These are phyloP conservation scores for Mizuhopecten yessoensis DNA, from an alignment of 1,140 invertebrate species.

Conservation along the genomic window DNA sequence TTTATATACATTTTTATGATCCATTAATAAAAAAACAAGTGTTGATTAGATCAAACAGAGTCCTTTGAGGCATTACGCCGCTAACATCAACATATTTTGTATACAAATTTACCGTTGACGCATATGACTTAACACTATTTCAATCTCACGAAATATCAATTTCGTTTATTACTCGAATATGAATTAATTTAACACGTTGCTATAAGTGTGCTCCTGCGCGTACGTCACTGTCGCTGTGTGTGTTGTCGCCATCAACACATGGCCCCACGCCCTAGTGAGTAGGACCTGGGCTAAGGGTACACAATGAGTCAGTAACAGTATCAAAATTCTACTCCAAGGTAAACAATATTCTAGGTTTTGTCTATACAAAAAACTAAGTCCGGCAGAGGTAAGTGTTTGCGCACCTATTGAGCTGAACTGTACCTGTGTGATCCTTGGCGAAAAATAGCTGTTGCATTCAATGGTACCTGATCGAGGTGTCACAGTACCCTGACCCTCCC, in stretches of 20 bases:
- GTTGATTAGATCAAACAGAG: neutral
- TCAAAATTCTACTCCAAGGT: neutral
- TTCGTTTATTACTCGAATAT: neutral
- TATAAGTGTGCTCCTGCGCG: neutral
- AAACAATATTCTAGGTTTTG: neutral
- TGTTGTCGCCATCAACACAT: slow-evolving; percentile 13
- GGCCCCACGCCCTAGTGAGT: neutral
- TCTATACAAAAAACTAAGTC: neutral
- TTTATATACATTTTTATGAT: neutral
- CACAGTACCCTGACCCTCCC: neutral
- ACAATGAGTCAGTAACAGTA: neutral
- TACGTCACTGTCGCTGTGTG: neutral
- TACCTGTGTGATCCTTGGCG: neutral
- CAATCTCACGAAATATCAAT: neutral
- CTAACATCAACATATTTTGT: neutral
- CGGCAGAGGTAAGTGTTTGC: neutral
- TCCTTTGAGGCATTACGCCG: neutral
- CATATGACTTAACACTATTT: neutral
- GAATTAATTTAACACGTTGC: neutral
- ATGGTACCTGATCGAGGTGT: neutral
- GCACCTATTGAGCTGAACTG: neutral
- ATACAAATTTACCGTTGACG: neutral
- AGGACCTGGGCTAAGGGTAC: neutral
- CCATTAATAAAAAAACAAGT: neutral
- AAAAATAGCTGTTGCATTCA: neutral